Evolutionary conservation across 2,888 invertebrate species (phyloP).

Genomic region (Blastobasis adustella): DNA sequence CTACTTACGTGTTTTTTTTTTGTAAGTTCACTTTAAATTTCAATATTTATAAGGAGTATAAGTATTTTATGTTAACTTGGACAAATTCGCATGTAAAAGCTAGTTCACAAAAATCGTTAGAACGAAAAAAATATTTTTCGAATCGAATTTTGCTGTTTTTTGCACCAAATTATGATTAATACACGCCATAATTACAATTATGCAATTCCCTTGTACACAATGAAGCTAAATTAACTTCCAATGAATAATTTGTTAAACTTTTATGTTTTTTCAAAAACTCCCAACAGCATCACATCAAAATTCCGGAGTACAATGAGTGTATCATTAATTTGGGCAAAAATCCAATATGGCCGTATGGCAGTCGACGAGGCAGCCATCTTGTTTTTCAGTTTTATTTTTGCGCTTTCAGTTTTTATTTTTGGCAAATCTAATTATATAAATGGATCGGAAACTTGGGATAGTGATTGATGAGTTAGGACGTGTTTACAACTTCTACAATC

Average conservation of each 20-base stretch:
- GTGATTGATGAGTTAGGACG: slow-evolving; percentile 42
- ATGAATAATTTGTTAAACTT: background rate
- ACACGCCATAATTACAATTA: no score
- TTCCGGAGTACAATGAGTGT: slow-evolving; percentile 7
- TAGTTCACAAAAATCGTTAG: no score
- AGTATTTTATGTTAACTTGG: no score
- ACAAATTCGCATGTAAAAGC: no score
- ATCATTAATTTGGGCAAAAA: slow-evolving; percentile 14
- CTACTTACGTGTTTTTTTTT: no score
- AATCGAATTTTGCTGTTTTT: no score
- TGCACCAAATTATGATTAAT: no score
- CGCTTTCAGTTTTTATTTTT: slow-evolving; percentile 20
- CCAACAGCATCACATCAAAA: slow-evolving; percentile 11
- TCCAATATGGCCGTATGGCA: slow-evolving; percentile 5
- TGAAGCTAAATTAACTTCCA: background rate
- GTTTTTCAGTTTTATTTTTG: slow-evolving; percentile 6
- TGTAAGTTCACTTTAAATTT: no score
- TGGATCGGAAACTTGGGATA: slow-evolving; percentile 42
- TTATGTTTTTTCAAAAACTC: background rate
- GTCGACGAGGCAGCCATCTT: slow-evolving; percentile 2
- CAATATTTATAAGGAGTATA: no score
- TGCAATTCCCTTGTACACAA: no score
- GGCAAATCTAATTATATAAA: slow-evolving; percentile 45
- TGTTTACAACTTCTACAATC: slow-evolving; percentile 14
- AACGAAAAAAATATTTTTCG: no score